Conservation (phyloP, 1,140 invertebrate genomes). For the Scaptodrosophila lebanonensis region DNA sequence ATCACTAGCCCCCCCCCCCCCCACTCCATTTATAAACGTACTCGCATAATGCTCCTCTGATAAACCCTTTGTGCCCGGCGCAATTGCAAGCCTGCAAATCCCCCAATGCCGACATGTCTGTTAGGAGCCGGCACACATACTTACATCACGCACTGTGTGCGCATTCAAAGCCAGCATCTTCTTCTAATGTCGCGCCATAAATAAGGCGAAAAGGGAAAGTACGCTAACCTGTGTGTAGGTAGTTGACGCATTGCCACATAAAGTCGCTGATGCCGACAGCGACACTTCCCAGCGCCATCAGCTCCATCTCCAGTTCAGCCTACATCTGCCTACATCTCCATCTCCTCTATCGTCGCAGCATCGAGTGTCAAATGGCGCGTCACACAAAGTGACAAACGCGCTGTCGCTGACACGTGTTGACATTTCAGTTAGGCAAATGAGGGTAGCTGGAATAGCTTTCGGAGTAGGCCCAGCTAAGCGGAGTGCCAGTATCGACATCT, state of each 20-base stretch:
- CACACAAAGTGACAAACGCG: slow-evolving; percentile 28
- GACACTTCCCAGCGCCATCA: slow-evolving; percentile 45
- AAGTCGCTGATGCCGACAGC: background rate
- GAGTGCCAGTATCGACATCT: too few relatives aligned
- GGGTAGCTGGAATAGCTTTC: too few relatives aligned
- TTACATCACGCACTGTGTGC: slow-evolving; percentile 20
- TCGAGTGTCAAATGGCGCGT: slow-evolving; percentile 8
- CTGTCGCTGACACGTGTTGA: slow-evolving; percentile 49
- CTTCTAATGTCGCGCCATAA: slow-evolving; percentile 51
- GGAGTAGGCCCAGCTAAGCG: too few relatives aligned
- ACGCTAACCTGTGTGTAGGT: slow-evolving; percentile 36
- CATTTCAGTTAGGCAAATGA: slow-evolving; percentile 69
- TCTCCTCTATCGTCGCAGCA: too few relatives aligned
- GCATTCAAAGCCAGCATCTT: too few relatives aligned
- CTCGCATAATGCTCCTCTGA: too few relatives aligned
- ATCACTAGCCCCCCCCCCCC: slow-evolving; percentile 23
- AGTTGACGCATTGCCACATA: slow-evolving; percentile 42
- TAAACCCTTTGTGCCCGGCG: slow-evolving; percentile 33
- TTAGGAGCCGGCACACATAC: slow-evolving; percentile 43
- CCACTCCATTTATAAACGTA: too few relatives aligned
- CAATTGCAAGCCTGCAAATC: slow-evolving; percentile 34
- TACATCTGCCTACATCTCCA: too few relatives aligned
- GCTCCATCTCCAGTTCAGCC: too few relatives aligned
- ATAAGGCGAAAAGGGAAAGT: slow-evolving; percentile 60
- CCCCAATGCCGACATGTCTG: slow-evolving; percentile 24